A percentile compares a stretch with the other conserved stretches of the same genome.
Conservation (phyloP, 2,888 invertebrate species). For the Dicyrtomina minuta region DNA sequence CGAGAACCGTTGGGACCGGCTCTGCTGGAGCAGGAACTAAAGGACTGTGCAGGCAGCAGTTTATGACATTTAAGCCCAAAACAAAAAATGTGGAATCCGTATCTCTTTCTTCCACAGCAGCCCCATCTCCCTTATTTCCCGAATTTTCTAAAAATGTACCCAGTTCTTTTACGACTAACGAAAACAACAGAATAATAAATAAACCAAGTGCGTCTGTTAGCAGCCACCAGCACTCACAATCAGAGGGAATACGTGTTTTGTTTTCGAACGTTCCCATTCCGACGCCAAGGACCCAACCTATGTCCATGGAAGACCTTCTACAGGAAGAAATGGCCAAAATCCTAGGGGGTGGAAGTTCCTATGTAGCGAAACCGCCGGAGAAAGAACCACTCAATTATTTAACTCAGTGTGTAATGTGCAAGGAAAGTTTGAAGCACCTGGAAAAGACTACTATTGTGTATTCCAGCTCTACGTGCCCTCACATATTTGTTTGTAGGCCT, state of each 20-base stretch:
- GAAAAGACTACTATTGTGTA: not conserved
- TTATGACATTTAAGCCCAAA: too few species aligned
- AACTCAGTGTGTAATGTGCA: too few species aligned
- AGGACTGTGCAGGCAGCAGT: too few species aligned
- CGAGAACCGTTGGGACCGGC: slow-evolving; percentile 62
- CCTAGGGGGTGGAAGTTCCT: not conserved
- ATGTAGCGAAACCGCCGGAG: not conserved
- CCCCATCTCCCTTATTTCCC: too few species aligned
- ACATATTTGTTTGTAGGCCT: slow-evolving; percentile 16
- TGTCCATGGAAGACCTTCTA: not conserved
- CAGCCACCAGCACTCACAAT: not conserved
- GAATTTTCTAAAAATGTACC: not conserved
- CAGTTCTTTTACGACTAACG: not conserved
- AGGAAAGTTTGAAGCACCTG: too few species aligned
- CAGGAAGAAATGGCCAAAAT: slow-evolving; percentile 27
- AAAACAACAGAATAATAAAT: not conserved
- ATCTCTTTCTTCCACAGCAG: too few species aligned
- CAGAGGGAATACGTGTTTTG: not conserved
- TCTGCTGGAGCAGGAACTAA: not conserved
- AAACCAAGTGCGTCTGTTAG: too few species aligned
- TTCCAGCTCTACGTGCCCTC: slow-evolving; percentile 7
- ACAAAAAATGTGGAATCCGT: too few species aligned
- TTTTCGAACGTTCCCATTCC: not conserved
- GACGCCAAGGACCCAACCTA: not conserved
- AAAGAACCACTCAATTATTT: not conserved